Evolutionary conservation across 2,888 invertebrate species (phyloP).

Genomic region (Ctena decussata): DNA sequence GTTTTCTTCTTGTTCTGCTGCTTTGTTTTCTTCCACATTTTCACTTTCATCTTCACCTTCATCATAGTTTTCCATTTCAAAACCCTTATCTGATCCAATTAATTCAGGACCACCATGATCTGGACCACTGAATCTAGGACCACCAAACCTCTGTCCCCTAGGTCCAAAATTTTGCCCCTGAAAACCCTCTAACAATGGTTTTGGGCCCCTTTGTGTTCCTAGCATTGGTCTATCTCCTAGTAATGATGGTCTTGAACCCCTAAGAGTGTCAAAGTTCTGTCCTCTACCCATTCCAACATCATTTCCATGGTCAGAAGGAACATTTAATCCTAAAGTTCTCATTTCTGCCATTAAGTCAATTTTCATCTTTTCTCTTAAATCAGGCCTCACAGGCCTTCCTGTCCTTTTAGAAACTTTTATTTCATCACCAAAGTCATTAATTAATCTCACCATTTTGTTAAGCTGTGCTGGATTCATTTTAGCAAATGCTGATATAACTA

Average conservation of each 20-base stretch:
- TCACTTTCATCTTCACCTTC: slow-evolving; percentile 20
- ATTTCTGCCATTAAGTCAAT: slow-evolving; percentile 48
- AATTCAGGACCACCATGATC: neutral
- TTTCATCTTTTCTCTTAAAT: slow-evolving; percentile 52
- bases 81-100: neutral
- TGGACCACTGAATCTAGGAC: slow-evolving; percentile 14
- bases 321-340: slow-evolving; percentile 36
- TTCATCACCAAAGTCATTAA: slow-evolving; percentile 61
- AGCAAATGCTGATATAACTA: slow-evolving; percentile 47
- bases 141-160: slow-evolving; percentile 6
- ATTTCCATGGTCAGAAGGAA: slow-evolving; percentile 1
- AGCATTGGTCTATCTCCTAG: neutral
- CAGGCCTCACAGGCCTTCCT: slow-evolving; percentile 36
- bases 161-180: neutral
- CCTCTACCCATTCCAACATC: slow-evolving; percentile 6
- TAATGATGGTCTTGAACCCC: neutral
- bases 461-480: slow-evolving; percentile 59
- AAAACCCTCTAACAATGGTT: neutral
- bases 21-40: slow-evolving; percentile 56
- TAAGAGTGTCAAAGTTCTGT: slow-evolving; percentile 25
- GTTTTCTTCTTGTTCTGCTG: slow-evolving; percentile 37
- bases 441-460: slow-evolving; percentile 53
- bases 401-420: slow-evolving; percentile 38
- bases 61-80: neutral
- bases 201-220: slow-evolving; percentile 1